phyloP scores from a whole-genome alignment of 2,797 vertebrate genomes.

The Arrhamphus sclerolepis region DNA sequence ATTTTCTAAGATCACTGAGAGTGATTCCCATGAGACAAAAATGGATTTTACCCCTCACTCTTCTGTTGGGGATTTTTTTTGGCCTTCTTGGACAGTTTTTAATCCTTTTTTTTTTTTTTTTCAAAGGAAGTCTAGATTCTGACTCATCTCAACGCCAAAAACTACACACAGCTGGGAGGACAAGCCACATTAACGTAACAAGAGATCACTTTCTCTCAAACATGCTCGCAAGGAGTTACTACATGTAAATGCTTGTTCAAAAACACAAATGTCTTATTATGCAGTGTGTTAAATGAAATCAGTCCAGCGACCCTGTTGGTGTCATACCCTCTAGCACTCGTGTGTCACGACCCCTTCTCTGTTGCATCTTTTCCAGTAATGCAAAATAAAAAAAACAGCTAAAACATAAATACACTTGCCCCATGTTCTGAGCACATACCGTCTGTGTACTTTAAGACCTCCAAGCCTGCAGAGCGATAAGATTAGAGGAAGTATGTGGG shows the following conservation, averaged over 20 bases:
- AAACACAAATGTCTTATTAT: conserved; percentile 12
- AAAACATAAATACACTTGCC: conserved; percentile 48
- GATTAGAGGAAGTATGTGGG: conserved; percentile 80
- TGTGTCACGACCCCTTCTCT: neutral
- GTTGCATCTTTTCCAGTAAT: neutral
- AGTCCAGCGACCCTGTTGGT: neutral
- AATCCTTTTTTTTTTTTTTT: conserved; percentile 32
- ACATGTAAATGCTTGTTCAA: conserved; percentile 17
- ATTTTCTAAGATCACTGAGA: conserved; percentile 52
- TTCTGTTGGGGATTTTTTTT: conserved; percentile 29
- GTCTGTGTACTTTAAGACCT: conserved; percentile 51
- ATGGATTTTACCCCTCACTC: conserved; percentile 43
- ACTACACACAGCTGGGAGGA: conserved; percentile 47
- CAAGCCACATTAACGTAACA: conserved; percentile 40
- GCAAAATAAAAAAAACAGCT: conserved; percentile 35
- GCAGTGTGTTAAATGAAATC: conserved; percentile 17
- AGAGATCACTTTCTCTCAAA: conserved; percentile 25
- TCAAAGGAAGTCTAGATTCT: conserved; percentile 55
- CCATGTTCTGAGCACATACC: conserved; percentile 30
- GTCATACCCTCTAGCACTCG: neutral
- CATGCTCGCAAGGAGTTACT: conserved; percentile 3
- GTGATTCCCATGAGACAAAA: conserved; percentile 45
- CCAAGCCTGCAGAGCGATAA: conserved; percentile 70
- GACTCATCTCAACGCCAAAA: conserved; percentile 63
- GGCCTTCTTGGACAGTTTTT: conserved; percentile 31